Conservation (phyloP, 1,140 invertebrate species). For the Drosophila pruinosa region DNA sequence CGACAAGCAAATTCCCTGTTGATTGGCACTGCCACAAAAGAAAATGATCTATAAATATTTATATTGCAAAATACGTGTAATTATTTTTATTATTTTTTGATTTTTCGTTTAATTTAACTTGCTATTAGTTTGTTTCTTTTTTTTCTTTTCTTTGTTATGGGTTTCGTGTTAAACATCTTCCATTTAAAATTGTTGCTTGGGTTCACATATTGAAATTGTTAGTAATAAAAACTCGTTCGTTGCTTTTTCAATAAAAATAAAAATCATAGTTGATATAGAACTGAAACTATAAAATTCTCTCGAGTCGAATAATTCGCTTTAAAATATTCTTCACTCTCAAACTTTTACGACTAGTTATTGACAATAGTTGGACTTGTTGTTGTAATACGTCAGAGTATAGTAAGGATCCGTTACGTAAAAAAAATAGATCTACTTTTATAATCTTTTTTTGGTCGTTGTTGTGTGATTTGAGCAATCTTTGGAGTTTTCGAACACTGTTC, state of each 20-base stretch:
- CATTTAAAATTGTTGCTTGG: conserved; percentile 47
- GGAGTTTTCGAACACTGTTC: conserved; percentile 69
- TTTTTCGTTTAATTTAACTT: conserved; percentile 59
- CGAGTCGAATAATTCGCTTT: conserved; percentile 44
- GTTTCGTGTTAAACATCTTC: conserved; percentile 64
- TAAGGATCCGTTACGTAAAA: conserved; percentile 58
- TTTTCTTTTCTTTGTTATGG: conserved; percentile 25
- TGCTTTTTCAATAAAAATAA: conserved; percentile 18
- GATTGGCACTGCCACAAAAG: conserved; percentile 60
- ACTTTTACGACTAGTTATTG: conserved; percentile 74
- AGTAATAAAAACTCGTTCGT: conserved; percentile 73
- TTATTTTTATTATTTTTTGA: conserved; percentile 54
- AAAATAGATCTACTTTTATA: conserved; percentile 35
- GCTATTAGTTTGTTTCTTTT: conserved; percentile 38
- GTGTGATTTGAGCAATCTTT: conserved; percentile 73
- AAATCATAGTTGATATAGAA: conserved; percentile 19
- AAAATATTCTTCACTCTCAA: conserved; percentile 72
- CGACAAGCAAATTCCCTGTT: conserved; percentile 41
- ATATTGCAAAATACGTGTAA: conserved; percentile 79
- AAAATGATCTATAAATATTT: conserved; percentile 78
- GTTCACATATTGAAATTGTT: conserved; percentile 68
- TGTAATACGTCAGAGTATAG: conserved; percentile 51
- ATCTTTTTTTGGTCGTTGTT: conserved; percentile 38
- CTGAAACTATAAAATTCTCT: conserved; percentile 49
- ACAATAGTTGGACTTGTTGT: conserved; percentile 46